Evolutionary conservation across 2,888 invertebrate species (phyloP).

Genomic region (Lypha dubia): DNA sequence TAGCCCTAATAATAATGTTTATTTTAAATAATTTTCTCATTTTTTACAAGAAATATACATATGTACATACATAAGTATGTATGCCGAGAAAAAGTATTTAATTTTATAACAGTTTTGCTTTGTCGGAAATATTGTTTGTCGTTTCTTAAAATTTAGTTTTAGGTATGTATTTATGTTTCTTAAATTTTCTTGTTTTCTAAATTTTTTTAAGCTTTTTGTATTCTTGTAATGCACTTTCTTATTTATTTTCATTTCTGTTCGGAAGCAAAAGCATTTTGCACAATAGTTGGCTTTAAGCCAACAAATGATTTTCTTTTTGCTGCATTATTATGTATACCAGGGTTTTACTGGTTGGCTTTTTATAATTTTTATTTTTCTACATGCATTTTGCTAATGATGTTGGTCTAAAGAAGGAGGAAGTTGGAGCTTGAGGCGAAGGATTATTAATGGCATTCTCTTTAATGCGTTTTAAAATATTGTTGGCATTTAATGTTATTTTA

Average conservation of each 20-base stretch:
- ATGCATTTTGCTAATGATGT: background rate
- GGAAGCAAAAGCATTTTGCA: slow-evolving; percentile 49
- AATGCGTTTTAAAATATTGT: background rate
- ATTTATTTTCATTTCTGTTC: slow-evolving; percentile 17
- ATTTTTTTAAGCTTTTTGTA: slow-evolving; percentile 40
- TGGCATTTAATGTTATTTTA: background rate
- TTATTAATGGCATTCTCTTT: slow-evolving; percentile 22
- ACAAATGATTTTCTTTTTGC: slow-evolving; percentile 27
- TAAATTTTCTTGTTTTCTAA: background rate
- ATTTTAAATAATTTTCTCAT: background rate
- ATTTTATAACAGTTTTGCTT: slow-evolving; percentile 12
- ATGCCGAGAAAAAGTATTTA: background rate
- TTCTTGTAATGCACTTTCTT: slow-evolving; percentile 62
- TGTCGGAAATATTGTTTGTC: background rate
- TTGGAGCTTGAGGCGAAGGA: background rate
- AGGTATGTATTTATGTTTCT: background rate
- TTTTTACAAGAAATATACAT: slow-evolving; percentile 6
- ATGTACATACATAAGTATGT: no score
- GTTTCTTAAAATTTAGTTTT: slow-evolving; percentile 28
- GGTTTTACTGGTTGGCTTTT: slow-evolving; percentile 7
- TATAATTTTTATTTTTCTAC: slow-evolving; percentile 21
- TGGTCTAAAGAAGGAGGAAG: no score
- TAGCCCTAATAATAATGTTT: background rate
- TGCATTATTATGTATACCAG: slow-evolving; percentile 7
- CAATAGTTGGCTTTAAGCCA: slow-evolving; percentile 52